A percentile compares a stretch with the other conserved stretches of the same genome.
Conservation (phyloP, 2,888 invertebrate genomes). For the Leptogaster cylindrica region DNA sequence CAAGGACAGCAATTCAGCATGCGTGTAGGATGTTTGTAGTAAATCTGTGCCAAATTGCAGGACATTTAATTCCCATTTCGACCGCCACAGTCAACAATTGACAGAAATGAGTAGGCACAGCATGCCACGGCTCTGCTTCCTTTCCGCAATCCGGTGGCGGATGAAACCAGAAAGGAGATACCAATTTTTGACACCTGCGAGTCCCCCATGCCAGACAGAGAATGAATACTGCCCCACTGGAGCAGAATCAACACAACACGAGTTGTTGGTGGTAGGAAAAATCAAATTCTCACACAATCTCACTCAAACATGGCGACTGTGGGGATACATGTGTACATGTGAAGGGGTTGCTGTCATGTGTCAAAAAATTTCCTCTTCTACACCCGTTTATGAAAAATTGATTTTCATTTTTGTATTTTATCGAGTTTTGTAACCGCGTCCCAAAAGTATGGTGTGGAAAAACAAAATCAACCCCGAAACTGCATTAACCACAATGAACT, state of each 20-base stretch:
- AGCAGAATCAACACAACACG: not conserved
- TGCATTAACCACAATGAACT: too few species aligned
- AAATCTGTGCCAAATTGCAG: constrained; percentile 8
- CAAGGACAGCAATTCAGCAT: not conserved
- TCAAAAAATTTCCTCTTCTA: constrained; percentile 42
- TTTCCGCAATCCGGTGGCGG: not conserved
- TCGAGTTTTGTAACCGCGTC: not conserved
- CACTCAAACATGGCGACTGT: constrained; percentile 41
- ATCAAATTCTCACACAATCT: not conserved
- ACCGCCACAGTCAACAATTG: not conserved
- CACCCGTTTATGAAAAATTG: constrained; percentile 44
- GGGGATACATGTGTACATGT: not conserved
- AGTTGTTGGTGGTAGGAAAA: not conserved
- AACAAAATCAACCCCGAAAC: too few species aligned
- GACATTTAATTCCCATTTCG: not conserved
- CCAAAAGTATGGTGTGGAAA: not conserved
- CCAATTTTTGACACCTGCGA: constrained; percentile 15
- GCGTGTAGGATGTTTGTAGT: constrained; percentile 23
- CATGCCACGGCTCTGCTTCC: not conserved
- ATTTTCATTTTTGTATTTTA: constrained; percentile 37
- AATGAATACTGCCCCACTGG: not conserved
- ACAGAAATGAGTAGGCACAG: not conserved
- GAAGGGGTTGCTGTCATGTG: constrained; percentile 43
- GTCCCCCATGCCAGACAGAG: not conserved
- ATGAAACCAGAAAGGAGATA: constrained; percentile 6